A percentile compares a stretch with the other conserved stretches of the same genome.
Evolutionary conservation across 1,140 invertebrate species (phyloP).

Genomic region (Heliconius congener): DNA sequence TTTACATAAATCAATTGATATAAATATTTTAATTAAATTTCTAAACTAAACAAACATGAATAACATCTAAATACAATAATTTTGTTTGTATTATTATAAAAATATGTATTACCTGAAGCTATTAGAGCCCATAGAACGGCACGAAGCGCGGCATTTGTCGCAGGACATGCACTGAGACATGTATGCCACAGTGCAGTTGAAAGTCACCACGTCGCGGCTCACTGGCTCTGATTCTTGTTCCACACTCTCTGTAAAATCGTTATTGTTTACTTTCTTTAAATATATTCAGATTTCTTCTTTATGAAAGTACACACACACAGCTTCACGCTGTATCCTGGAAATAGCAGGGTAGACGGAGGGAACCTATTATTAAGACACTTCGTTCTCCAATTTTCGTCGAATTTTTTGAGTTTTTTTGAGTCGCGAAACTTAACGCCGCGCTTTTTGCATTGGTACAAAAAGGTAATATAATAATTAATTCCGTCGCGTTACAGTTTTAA

Average conservation of each 20-base stretch:
- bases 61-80: not conserved
- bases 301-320: too few relatives aligned
- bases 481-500: too few relatives aligned
- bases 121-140: constrained; percentile 87
- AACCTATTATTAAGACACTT: too few relatives aligned
- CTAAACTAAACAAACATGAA: not conserved
- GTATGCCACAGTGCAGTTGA: constrained; percentile 96
- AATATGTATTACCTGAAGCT: constrained; percentile 83
- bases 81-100: not conserved
- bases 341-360: too few relatives aligned
- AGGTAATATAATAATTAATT: too few relatives aligned
- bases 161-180: constrained; percentile 94
- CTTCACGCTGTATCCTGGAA: too few relatives aligned
- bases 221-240: constrained; percentile 84
- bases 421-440: too few relatives aligned
- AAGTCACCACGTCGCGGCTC: constrained; percentile 84
- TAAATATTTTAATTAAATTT: not conserved
- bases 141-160: constrained; percentile 91
- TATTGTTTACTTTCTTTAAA: not conserved
- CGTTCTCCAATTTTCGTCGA: too few relatives aligned
- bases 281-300: not conserved
- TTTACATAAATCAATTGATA: not conserved
- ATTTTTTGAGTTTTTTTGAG: too few relatives aligned
- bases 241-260: constrained; percentile 81
- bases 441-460: too few relatives aligned